Evolutionary conservation across 2,888 invertebrate genomes (phyloP).

Genomic region (Cyclophora albipunctata): DNA sequence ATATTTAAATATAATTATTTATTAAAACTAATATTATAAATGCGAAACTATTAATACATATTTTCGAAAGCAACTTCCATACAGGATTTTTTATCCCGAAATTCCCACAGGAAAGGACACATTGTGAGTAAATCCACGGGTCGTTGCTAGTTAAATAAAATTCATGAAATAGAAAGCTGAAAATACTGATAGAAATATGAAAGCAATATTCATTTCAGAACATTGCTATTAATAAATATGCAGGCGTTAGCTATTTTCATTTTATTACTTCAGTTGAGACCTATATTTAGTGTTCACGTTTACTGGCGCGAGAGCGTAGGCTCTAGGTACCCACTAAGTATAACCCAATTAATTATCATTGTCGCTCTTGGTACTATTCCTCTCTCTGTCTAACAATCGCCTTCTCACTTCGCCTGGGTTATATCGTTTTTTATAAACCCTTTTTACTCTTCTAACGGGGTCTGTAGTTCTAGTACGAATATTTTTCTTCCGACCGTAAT

Average conservation of each 20-base stretch:
- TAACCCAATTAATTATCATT: background rate
- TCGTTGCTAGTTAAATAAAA: too few relatives aligned
- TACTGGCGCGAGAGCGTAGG: too few relatives aligned
- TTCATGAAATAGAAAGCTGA: too few relatives aligned
- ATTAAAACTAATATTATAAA: background rate
- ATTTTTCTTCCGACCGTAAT: slow-evolving; percentile 44
- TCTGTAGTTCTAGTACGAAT: slow-evolving; percentile 50
- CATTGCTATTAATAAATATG: background rate
- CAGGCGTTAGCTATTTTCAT: background rate
- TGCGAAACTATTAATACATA: too few relatives aligned
- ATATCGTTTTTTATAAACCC: slow-evolving; percentile 64
- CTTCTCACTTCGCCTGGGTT: slow-evolving; percentile 71
- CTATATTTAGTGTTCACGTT: background rate
- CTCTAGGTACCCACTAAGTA: too few relatives aligned
- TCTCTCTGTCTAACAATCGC: slow-evolving; percentile 62
- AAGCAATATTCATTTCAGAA: too few relatives aligned
- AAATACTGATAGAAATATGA: too few relatives aligned
- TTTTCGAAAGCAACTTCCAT: too few relatives aligned
- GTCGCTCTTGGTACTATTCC: slow-evolving; percentile 31
- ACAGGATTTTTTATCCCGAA: too few relatives aligned
- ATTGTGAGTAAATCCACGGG: too few relatives aligned
- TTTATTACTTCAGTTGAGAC: background rate
- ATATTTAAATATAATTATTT: slow-evolving; percentile 9
- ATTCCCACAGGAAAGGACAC: too few relatives aligned
- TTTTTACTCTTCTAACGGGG: slow-evolving; percentile 59